These are phyloP conservation scores for Falco novaeseelandiae DNA, from an alignment of 2,797 vertebrate species.

Conservation along the genomic window DNA sequence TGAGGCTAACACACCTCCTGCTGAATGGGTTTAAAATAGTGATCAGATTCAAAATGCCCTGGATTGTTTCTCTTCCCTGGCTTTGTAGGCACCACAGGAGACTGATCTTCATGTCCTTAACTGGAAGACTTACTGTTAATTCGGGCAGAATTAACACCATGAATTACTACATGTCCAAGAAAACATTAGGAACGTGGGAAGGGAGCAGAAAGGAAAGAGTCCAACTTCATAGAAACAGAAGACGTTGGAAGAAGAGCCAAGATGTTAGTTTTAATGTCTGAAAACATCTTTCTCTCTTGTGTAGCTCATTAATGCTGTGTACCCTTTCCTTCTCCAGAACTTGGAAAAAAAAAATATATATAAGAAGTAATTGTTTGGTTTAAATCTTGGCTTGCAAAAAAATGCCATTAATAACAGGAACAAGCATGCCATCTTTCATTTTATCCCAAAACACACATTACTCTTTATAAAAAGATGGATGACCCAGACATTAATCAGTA, in stretches of 20 bases:
- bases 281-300: not conserved
- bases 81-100: not conserved
- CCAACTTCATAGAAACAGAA: not conserved
- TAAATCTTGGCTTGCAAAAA: conserved; percentile 5
- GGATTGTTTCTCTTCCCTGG: not conserved
- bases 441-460: not conserved
- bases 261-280: not conserved
- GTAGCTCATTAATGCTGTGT: conserved; percentile 1
- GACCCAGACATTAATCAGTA: not conserved
- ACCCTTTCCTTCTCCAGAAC: not conserved
- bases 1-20: not conserved
- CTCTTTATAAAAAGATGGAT: not conserved
- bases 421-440: not conserved
- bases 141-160: not conserved
- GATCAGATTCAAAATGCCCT: not conserved
- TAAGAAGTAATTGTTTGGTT: not conserved
- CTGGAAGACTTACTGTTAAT: not conserved
- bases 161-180: not conserved
- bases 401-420: not conserved
- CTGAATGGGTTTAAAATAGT: conserved; percentile 14
- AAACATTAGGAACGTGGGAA: not conserved
- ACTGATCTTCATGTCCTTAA: not conserved
- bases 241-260: not conserved
- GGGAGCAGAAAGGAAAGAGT: not conserved
- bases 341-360: not conserved